phyloP scores from a whole-genome alignment of 2,113 vertebrate species.

The Microtus pennsylvanicus region DNA sequence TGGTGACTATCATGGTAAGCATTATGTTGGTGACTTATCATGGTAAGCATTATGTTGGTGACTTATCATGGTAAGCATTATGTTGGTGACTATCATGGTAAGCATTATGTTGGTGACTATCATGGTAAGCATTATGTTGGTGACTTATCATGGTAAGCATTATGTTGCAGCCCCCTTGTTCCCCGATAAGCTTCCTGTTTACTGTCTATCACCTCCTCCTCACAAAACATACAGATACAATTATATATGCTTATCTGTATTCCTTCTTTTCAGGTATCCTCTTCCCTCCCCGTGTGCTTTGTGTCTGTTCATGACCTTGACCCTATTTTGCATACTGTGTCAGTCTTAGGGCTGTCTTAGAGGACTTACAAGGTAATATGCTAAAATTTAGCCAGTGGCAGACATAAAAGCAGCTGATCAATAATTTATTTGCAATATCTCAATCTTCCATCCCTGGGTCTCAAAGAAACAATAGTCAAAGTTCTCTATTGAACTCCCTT shows the following conservation, averaged over 20 bases:
- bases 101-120: no score
- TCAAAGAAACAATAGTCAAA: slow-evolving; percentile 23
- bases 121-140: no score
- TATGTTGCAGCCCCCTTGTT: background rate
- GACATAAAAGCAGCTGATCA: slow-evolving; percentile 20
- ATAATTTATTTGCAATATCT: slow-evolving; percentile 2
- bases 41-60: no score
- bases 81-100: no score
- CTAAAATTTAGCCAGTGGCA: background rate
- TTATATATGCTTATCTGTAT: background rate
- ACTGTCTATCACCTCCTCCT: background rate
- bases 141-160: background rate
- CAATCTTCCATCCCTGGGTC: background rate
- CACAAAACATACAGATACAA: background rate
- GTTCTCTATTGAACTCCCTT: background rate
- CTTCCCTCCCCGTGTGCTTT: background rate
- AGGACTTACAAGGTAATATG: background rate
- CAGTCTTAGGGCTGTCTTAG: background rate
- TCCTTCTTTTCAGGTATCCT: background rate
- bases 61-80: no score
- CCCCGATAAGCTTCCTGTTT: background rate
- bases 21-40: no score
- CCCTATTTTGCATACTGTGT: background rate
- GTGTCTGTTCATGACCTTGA: background rate
- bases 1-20: no score